A percentile compares a stretch with the other conserved stretches of the same genome.
phyloP scores from a whole-genome alignment of 2,113 vertebrate genomes.

The Triplophysa tibetana region DNA sequence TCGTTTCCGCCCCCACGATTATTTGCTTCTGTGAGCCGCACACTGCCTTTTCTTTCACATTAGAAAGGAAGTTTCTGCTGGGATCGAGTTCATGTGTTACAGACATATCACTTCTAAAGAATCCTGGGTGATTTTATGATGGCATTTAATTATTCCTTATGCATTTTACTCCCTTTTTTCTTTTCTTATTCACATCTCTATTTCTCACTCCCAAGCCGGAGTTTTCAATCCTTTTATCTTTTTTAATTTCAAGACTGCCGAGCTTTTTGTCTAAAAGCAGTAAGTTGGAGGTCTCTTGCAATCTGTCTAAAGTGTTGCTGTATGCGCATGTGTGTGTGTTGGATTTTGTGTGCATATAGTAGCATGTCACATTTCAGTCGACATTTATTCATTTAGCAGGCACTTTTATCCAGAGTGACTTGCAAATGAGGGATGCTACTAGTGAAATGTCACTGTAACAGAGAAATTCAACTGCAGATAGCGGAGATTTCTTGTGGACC shows the following conservation, averaged over 20 bases:
- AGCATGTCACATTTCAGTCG: background rate
- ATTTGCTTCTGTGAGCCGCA: conserved; percentile 15
- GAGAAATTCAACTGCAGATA: background rate
- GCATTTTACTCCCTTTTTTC: conserved; percentile 4
- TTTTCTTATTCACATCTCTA: background rate
- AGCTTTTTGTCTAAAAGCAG: background rate
- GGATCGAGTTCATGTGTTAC: background rate
- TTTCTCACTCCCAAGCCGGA: conserved; percentile 39
- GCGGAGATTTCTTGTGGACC: background rate
- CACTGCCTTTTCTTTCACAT: background rate
- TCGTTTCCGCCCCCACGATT: conserved; percentile 20
- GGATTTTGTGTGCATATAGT: background rate
- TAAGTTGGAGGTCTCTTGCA: background rate
- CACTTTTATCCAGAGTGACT: background rate
- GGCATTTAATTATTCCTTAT: conserved; percentile 5
- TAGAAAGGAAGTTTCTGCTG: background rate
- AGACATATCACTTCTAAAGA: background rate
- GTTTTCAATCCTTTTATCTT: background rate
- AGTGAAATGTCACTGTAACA: background rate
- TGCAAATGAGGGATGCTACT: background rate
- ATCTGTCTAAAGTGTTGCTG: background rate
- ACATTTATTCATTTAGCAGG: conserved; percentile 5
- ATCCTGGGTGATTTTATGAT: background rate
- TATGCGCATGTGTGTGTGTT: background rate
- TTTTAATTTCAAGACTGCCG: background rate